Conservation (phyloP, 2,113 vertebrate species). For the Cyanoderma ruficeps region DNA sequence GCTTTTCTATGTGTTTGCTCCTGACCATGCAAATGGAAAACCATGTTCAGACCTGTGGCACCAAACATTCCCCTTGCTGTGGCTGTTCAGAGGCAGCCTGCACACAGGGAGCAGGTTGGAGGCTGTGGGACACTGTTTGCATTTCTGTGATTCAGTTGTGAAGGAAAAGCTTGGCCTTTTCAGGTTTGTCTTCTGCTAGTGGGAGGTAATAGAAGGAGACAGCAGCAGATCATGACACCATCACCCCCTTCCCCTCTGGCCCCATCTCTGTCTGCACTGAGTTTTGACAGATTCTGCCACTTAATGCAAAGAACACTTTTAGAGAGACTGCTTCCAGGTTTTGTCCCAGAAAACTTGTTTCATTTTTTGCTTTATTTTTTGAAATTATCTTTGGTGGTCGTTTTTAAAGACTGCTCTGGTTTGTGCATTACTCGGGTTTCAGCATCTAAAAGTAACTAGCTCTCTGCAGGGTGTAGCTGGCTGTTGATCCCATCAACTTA, state of each 20-base stretch:
- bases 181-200: not conserved
- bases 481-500: not conserved
- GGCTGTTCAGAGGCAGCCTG: not conserved
- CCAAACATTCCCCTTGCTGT: not conserved
- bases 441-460: not conserved
- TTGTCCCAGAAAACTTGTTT: not conserved
- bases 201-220: not conserved
- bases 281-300: not conserved
- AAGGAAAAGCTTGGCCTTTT: not conserved
- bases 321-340: not conserved
- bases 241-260: not conserved
- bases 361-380: not conserved
- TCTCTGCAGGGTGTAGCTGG: not conserved
- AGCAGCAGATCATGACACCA: not conserved
- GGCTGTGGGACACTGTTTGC: not conserved
- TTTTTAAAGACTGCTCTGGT: not conserved
- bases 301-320: not conserved
- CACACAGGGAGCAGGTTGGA: not conserved
- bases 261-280: not conserved
- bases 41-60: not conserved
- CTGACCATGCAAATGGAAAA: not conserved
- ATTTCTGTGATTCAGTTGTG: not conserved
- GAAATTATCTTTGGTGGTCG: not conserved
- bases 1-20: not conserved
- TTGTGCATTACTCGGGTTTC: not conserved